Evolutionary conservation across 2,888 invertebrate genomes (phyloP).

Genomic region (Tortrix viridana): DNA sequence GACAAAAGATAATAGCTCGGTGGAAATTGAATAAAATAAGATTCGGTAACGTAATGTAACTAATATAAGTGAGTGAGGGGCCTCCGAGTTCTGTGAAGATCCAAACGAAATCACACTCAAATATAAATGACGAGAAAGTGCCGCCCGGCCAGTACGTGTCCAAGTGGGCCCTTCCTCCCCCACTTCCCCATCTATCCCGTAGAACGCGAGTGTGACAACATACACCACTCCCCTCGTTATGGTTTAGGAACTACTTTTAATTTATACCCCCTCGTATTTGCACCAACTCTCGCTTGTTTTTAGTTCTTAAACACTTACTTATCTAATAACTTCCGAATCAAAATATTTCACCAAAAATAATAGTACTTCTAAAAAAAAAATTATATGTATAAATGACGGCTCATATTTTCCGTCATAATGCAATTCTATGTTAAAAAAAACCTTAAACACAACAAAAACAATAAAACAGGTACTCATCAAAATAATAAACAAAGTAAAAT

Average conservation of each 20-base stretch:
- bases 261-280: too few relatives aligned
- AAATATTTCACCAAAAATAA: too few relatives aligned
- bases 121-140: constrained; percentile 81
- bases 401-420: too few relatives aligned
- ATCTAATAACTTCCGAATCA: too few relatives aligned
- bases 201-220: constrained; percentile 73
- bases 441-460: not conserved
- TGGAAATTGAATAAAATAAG: constrained; percentile 73
- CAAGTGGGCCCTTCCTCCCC: constrained; percentile 61
- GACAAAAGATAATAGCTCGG: constrained; percentile 69
- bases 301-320: too few relatives aligned
- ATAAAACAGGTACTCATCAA: not conserved
- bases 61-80: constrained; percentile 73
- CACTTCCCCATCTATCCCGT: constrained; percentile 59
- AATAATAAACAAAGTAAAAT: constrained; percentile 13
- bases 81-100: constrained; percentile 65
- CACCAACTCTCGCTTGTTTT: too few relatives aligned
- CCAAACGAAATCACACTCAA: constrained; percentile 80
- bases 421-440: not conserved
- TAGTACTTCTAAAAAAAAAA: too few relatives aligned
- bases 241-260: constrained; percentile 43
- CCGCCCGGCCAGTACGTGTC: constrained; percentile 69
- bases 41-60: constrained; percentile 73
- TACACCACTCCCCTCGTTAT: constrained; percentile 58
- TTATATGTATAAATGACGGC: too few relatives aligned